Percentiles rank a stretch among this genome's conserved stretches.
Evolutionary conservation across 2,113 vertebrate genomes (phyloP).

Genomic region (Platysteira castanea): DNA sequence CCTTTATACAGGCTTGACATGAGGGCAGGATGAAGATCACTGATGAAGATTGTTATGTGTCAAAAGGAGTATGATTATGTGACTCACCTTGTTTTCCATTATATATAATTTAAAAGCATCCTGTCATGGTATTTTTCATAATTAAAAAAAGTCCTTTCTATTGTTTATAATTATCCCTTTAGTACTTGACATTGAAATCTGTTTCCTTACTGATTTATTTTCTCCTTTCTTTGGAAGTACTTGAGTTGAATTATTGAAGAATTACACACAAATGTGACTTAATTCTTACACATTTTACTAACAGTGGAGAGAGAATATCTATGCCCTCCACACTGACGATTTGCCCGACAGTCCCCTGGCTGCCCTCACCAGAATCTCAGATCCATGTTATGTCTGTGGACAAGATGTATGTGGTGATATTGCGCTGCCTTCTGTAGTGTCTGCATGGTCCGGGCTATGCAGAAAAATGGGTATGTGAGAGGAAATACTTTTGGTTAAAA

Average conservation of each 20-base stretch:
- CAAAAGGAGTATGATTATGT: constrained; percentile 66
- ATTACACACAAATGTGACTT: not conserved
- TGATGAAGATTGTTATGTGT: constrained; percentile 63
- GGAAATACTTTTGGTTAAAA: not conserved
- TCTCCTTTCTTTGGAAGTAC: constrained; percentile 16
- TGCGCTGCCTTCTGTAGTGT: not conserved
- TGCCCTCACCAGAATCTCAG: not conserved
- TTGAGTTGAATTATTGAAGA: constrained; percentile 12
- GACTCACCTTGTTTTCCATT: constrained; percentile 69
- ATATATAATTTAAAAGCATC: constrained; percentile 65
- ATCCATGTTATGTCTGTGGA: not conserved
- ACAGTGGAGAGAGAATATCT: not conserved
- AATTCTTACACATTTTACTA: not conserved
- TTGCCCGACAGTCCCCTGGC: not conserved
- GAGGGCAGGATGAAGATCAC: constrained; percentile 47
- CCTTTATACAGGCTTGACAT: constrained; percentile 51
- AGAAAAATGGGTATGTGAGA: not conserved
- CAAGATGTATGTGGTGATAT: not conserved
- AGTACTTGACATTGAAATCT: constrained; percentile 58
- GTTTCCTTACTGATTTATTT: constrained; percentile 52
- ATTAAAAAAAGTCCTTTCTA: constrained; percentile 58
- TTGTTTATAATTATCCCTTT: constrained; percentile 70
- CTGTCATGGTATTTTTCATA: constrained; percentile 67
- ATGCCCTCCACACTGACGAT: not conserved
- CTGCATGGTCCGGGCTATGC: not conserved